Evolutionary conservation across 1,140 invertebrate genomes (phyloP).

Genomic region (Battus philenor): DNA sequence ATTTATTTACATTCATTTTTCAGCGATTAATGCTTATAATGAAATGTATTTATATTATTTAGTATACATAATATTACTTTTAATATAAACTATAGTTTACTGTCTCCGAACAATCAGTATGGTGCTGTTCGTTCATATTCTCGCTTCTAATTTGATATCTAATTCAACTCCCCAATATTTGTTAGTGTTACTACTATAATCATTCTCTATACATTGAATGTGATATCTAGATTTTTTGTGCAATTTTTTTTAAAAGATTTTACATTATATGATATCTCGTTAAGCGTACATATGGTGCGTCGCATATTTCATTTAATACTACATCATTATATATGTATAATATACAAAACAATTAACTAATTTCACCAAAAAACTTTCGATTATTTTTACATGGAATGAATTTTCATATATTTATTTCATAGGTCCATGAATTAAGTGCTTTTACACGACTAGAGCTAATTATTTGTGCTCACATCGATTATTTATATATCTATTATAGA

Average conservation of each 20-base stretch:
- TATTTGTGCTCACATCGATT: slow-evolving; percentile 17
- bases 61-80: slow-evolving; percentile 5
- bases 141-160: too few species aligned
- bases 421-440: slow-evolving; percentile 7
- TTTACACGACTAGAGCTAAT: slow-evolving; percentile 19
- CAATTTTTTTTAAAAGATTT: slow-evolving; percentile 28
- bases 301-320: background rate
- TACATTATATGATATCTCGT: slow-evolving; percentile 21
- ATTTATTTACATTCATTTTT: slow-evolving; percentile 2
- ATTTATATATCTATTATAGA: background rate
- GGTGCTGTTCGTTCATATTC: too few species aligned
- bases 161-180: too few species aligned
- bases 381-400: background rate
- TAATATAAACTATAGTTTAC: slow-evolving; percentile 29
- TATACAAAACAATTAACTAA: slow-evolving; percentile 51
- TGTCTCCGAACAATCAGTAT: too few species aligned
- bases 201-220: slow-evolving; percentile 38
- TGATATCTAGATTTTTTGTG: slow-evolving; percentile 33
- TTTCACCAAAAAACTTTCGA: too few species aligned
- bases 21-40: background rate
- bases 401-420: background rate
- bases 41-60: slow-evolving; percentile 11
- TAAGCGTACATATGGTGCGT: slow-evolving; percentile 38
- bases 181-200: slow-evolving; percentile 19
- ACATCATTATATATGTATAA: slow-evolving; percentile 24